These are phyloP conservation scores for Narcine bancroftii DNA, from an alignment of 2,113 vertebrate genomes.

Conservation along the genomic window DNA sequence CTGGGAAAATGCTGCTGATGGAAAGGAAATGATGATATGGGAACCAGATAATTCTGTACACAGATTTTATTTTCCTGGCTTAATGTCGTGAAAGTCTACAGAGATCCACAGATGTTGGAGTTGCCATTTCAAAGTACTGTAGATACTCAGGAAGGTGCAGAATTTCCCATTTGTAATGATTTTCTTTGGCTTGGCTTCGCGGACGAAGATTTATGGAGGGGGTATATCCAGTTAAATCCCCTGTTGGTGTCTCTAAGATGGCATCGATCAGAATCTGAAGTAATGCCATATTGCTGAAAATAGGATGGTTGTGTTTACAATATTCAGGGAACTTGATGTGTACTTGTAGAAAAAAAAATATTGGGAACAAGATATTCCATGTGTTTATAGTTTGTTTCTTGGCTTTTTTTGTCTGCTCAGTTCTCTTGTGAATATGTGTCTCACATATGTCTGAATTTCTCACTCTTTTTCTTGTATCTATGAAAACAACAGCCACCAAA, in stretches of 20 bases:
- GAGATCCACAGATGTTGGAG: background rate
- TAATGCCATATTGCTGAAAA: background rate
- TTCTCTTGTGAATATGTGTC: background rate
- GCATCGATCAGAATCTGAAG: background rate
- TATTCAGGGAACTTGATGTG: background rate
- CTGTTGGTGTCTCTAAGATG: background rate
- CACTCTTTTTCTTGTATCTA: conserved; percentile 32
- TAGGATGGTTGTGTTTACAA: background rate
- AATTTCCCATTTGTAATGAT: background rate
- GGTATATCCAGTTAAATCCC: background rate
- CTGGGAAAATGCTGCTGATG: background rate
- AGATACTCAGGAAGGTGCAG: background rate
- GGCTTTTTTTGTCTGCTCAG: background rate
- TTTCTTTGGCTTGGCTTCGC: no score
- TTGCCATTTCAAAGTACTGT: background rate
- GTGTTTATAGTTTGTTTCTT: background rate
- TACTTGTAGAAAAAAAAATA: background rate
- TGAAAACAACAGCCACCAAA: conserved; percentile 34
- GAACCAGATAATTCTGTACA: background rate
- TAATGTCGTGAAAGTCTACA: background rate
- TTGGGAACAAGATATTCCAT: background rate
- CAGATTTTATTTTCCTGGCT: background rate
- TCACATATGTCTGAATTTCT: conserved; percentile 13
- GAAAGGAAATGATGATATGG: background rate
- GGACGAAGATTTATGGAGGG: no score